phyloP scores from a whole-genome alignment of 2,888 invertebrate genomes.

The Myopa testacea region DNA sequence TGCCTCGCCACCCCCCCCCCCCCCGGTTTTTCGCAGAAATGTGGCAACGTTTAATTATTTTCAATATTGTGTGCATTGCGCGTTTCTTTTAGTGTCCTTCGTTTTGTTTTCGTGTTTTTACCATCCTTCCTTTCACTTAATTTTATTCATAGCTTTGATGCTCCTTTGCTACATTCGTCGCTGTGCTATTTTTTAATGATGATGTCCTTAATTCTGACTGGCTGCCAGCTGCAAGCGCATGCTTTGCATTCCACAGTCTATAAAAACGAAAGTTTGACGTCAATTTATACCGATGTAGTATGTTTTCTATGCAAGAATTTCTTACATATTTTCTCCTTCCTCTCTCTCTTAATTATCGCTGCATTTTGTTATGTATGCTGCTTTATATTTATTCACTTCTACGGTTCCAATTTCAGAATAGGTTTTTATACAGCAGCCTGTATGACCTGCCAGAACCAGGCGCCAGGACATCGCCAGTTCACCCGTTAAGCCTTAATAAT shows the following conservation, averaged over 20 bases:
- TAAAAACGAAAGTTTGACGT: background rate
- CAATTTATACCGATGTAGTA: background rate
- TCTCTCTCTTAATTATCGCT: background rate
- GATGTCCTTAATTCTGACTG: background rate
- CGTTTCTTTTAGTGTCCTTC: background rate
- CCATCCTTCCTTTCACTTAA: background rate
- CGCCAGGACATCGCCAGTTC: background rate
- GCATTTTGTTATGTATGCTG: no score
- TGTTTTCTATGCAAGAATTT: background rate
- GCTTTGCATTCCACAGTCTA: background rate
- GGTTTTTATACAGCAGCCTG: no score
- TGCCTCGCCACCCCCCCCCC: background rate
- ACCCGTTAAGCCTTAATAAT: background rate
- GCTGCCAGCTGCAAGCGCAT: background rate
- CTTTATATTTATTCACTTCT: no score
- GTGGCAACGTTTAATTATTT: conserved; percentile 20
- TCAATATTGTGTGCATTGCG: background rate
- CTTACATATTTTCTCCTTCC: background rate
- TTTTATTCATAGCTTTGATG: background rate
- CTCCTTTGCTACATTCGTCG: background rate
- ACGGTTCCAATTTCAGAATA: no score
- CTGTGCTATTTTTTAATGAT: background rate
- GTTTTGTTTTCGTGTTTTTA: background rate
- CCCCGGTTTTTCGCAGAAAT: background rate
- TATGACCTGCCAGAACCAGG: no score